Conservation (phyloP, 37 sponge, comb jelly and placozoan genomes). For the Spongilla lacustris region DNA sequence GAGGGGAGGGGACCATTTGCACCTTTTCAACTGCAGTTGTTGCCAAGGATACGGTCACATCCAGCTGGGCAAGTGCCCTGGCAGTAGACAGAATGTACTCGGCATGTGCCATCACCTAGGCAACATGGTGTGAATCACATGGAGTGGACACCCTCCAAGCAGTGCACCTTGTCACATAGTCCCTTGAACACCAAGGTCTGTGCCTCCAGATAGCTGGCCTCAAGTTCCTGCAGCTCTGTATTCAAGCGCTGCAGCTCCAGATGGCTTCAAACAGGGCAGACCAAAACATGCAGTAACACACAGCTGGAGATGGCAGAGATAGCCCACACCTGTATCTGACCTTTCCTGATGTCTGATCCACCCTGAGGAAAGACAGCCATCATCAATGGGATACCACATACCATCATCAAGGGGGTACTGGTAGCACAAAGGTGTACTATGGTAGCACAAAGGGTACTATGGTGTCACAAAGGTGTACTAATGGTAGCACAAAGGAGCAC, state of each 20-base stretch:
- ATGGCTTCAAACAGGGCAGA: conserved; percentile 25
- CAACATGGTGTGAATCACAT: not conserved
- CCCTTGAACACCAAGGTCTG: conserved; percentile 50
- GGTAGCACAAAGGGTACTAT: too few relatives aligned
- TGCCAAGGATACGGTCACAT: conserved; percentile 64
- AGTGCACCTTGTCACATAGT: conserved; percentile 74
- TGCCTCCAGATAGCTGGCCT: conserved; percentile 2
- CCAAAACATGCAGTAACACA: not conserved
- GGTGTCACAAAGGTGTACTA: not conserved
- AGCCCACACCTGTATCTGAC: conserved; percentile 58
- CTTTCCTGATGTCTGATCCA: conserved; percentile 49
- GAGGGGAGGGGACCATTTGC: not conserved
- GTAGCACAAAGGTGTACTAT: not conserved
- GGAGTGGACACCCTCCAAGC: too few relatives aligned
- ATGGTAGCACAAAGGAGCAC: too few relatives aligned
- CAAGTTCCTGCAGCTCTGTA: conserved; percentile 37
- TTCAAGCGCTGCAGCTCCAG: conserved; percentile 69
- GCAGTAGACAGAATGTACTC: conserved; percentile 50
- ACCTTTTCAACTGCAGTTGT: conserved; percentile 66
- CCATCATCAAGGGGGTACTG: too few relatives aligned
- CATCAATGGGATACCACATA: too few relatives aligned
- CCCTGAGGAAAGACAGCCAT: conserved; percentile 12
- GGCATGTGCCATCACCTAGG: conserved; percentile 57
- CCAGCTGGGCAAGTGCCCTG: conserved; percentile 59
- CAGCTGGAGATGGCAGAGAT: not conserved